These are phyloP conservation scores for Aythya baeri DNA, from an alignment of 2,113 vertebrate genomes.

Conservation along the genomic window DNA sequence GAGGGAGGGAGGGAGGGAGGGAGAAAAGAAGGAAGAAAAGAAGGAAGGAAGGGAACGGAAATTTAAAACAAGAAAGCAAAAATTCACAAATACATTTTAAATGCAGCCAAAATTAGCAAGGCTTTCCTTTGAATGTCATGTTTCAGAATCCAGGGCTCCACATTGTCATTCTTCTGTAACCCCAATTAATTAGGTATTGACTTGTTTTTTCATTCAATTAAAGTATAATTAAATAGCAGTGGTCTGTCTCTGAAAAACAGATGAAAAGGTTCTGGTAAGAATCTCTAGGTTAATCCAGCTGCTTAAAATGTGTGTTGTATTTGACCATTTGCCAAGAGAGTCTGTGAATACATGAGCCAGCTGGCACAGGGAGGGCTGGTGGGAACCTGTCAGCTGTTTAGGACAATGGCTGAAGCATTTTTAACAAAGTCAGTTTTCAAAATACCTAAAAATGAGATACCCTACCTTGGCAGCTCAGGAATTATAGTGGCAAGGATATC, in stretches of 20 bases:
- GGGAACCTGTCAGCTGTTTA: conserved; percentile 76
- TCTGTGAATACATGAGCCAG: conserved; percentile 73
- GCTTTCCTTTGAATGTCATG: background rate
- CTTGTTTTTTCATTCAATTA: conserved; percentile 72
- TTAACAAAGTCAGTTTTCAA: conserved; percentile 61
- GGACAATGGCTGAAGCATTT: conserved; percentile 57
- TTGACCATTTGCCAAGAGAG: conserved; percentile 77
- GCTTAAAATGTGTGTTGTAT: conserved; percentile 79
- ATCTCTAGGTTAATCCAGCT: conserved; percentile 81
- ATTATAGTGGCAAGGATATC: conserved; percentile 30
- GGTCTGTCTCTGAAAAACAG: conserved; percentile 76
- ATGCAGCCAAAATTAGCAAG: conserved; percentile 13
- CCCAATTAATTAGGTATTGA: conserved; percentile 67
- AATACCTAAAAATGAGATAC: conserved; percentile 57
- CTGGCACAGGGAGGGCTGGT: conserved; percentile 61
- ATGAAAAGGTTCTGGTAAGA: conserved; percentile 77
- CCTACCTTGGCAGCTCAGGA: conserved; percentile 9
- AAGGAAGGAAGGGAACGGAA: background rate
- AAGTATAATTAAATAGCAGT: conserved; percentile 71
- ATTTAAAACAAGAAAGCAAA: background rate
- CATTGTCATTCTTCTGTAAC: conserved; percentile 28
- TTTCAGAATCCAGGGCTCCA: conserved; percentile 23
- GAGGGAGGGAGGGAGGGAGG: no score
- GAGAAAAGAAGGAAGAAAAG: no score
- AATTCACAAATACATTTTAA: background rate